Evolutionary conservation across 2,888 invertebrate genomes (phyloP), one percentile per base, ranked within the genome.

Genomic region (Ditula angustiorana): DNA sequence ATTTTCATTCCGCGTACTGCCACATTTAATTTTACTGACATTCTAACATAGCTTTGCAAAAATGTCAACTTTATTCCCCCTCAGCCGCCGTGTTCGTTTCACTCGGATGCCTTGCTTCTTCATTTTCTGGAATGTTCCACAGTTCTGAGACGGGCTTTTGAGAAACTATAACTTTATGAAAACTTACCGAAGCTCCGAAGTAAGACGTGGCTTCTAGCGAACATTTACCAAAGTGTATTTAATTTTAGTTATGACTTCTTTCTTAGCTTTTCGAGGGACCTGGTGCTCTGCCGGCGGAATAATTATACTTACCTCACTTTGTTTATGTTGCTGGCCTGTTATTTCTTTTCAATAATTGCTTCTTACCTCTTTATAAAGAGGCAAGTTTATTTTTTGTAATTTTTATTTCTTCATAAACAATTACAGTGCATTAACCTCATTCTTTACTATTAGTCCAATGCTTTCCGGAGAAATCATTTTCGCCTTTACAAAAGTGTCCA

Each of bases 21-120:
- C 92, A 92, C 92, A 91, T 93, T 92, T 92, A 92, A 93, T 93
- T 93, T 93, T 78, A 88, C 82, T 90, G 92, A 92, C 92, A 92
- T 91, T 92, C 91, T 86, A 85, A 86, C 88, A 88, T 89, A 90
- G 92, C 92, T 90, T 90, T 90, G 87, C 92, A 92, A 92, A 92
- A 92, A 92, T 92, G 92, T 92, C 92, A 92, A 92, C 90, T 91
- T 89, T 91, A 91, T 90, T 92, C 88, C 90, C 87, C 88, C 82
- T 88, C 91, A 90, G 86, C 90, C 89, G 72, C 75, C 84, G 85
- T 81, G 85, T 86, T 78, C 90, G 86, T 86, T 90, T 83, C 89
- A 87, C 85, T 87, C 84, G 81, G 84, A 82, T 88, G 89, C 83
- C 83, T 90, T 82, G 85, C 89, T 87, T 86, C 90, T 87, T 85